phyloP scores from a whole-genome alignment of 2,888 invertebrate species.

The Cosmopolites sordidus region DNA sequence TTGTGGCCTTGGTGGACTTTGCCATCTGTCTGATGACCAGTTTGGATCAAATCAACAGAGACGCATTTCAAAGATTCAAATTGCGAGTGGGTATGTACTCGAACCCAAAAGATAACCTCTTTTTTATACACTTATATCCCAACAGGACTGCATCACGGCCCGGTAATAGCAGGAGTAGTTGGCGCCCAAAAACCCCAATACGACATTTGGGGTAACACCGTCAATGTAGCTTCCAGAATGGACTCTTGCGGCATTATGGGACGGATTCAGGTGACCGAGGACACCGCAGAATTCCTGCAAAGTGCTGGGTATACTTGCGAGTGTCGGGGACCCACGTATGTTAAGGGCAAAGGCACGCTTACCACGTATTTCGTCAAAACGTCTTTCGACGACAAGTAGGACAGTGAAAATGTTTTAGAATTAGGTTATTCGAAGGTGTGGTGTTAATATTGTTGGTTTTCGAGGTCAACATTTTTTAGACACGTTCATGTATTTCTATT shows the following conservation, averaged over 20 bases:
- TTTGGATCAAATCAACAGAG: slow-evolving; percentile 90
- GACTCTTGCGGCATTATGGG: slow-evolving; percentile 92
- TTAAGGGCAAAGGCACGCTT: slow-evolving; percentile 91
- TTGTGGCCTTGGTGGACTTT: slow-evolving; percentile 89
- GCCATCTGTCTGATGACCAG: slow-evolving; percentile 88
- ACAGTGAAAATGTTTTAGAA: no score
- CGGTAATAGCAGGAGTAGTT: slow-evolving; percentile 94
- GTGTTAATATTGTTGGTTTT: no score
- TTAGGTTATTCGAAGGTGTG: no score
- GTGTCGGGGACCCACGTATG: slow-evolving; percentile 86
- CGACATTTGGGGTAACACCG: slow-evolving; percentile 99
- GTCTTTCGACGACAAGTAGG: slow-evolving; percentile 58
- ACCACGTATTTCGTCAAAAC: slow-evolving; percentile 91
- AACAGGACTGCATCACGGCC: slow-evolving; percentile 79
- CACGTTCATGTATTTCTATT: no score
- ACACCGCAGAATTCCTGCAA: slow-evolving; percentile 77
- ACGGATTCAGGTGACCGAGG: slow-evolving; percentile 77
- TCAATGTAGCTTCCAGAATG: slow-evolving; percentile 96
- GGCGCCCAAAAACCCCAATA: slow-evolving; percentile 98
- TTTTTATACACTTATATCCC: no score
- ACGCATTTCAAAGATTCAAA: slow-evolving; percentile 95
- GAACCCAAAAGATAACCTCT: no score
- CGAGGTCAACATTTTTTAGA: no score
- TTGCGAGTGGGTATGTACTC: slow-evolving; percentile 77
- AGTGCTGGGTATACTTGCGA: slow-evolving; percentile 75